Evolutionary conservation across 2,113 vertebrate genomes (phyloP), one percentile per base, ranked within the genome.

Genomic region (Dicentrarchus labrax): DNA sequence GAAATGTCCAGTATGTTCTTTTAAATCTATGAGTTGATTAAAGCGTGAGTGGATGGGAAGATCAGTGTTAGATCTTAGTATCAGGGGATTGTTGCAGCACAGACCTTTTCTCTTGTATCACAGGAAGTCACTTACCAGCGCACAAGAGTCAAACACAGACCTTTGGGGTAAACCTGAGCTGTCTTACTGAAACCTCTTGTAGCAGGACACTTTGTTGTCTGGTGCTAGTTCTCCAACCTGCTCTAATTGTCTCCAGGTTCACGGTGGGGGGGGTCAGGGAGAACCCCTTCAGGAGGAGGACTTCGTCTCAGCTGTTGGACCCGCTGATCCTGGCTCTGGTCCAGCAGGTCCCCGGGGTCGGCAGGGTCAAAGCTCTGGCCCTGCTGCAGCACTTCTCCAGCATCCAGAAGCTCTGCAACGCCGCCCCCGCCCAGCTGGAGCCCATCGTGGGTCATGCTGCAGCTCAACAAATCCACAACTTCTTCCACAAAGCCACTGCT

Each of bases 271-370:
- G 78, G 91, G 91, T n/a, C 71, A 93, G 92, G 80, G 97, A 97
- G 1, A 97, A 97, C 80, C 96, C 96, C 0, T 97, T 99, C 69
- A 80, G 95, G 2, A 83, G 66, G 21, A 94, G 73, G 67, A 96
- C 70, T 8, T 48, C 59, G 0, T 61, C 87, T 2, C 78, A 21
- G 50, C 87, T 94, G 6, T 64, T 91, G 0, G 97, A 98, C 54
- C 79, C 94, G 0, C 77, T 92, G 1, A 68, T 97, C n/a, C 84
- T 98, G 47, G 92, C 83, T 41, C 83, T 96, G 0, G 94, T 97
- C 30, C 97, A 96, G 81, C 95, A 91, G 53, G 96, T 99, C 41
- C 97, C 98, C 6, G 98, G 96, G 0, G 96, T 99, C 0, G 97
- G 98, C 0, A 95, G 88, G 78, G 93, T 96, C 1, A 98, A 97